Evolutionary conservation across 2,888 invertebrate species (phyloP).

Genomic region (Acronicta aceris): DNA sequence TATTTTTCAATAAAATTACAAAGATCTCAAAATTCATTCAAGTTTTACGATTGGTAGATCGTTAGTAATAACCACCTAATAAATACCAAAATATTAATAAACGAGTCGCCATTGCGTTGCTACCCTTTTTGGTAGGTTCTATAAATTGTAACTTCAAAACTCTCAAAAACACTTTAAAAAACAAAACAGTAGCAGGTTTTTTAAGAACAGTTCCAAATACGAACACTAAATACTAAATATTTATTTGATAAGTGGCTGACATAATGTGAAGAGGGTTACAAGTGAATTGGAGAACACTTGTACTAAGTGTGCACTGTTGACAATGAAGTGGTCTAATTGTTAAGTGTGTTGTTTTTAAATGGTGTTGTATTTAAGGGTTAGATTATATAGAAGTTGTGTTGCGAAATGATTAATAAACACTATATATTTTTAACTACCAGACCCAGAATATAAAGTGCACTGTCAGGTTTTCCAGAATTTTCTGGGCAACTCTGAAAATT

Average conservation of each 20-base stretch:
- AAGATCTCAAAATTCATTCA: no score
- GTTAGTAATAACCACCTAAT: no score
- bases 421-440: no score
- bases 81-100: no score
- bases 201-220: conserved; percentile 31
- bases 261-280: conserved; percentile 43
- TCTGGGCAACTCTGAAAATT: no score
- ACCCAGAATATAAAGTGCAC: no score
- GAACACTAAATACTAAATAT: conserved; percentile 46
- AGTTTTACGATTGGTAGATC: no score
- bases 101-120: no score
- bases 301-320: conserved; percentile 47
- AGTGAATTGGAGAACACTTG: conserved; percentile 48
- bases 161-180: background rate
- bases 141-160: background rate
- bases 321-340: conserved; percentile 51
- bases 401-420: no score
- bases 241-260: conserved; percentile 38
- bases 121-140: background rate
- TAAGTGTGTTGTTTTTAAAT: conserved; percentile 33
- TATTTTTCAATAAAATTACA: no score
- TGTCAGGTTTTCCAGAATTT: no score
- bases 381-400: conserved; percentile 18
- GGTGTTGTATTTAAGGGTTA: conserved; percentile 54
- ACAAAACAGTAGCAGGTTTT: conserved; percentile 22